These are phyloP conservation scores for Capitulum mitella DNA, from an alignment of 2,888 invertebrate genomes.

Conservation along the genomic window DNA sequence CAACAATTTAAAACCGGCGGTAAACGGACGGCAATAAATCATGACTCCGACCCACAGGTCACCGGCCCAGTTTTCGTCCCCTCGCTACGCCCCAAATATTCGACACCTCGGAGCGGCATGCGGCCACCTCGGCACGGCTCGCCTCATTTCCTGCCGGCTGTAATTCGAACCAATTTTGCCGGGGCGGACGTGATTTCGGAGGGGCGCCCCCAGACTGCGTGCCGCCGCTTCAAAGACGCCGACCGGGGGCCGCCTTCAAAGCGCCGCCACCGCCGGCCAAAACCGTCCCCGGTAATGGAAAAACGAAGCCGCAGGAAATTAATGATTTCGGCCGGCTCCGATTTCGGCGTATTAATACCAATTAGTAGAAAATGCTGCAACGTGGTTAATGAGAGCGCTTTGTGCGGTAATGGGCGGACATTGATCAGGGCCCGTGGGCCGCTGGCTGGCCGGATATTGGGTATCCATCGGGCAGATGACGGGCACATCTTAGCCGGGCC, in stretches of 20 bases:
- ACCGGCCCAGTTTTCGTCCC: too few relatives aligned
- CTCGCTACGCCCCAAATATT: neutral
- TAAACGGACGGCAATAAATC: too few relatives aligned
- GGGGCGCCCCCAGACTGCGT: conserved; percentile 10
- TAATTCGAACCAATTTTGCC: neutral
- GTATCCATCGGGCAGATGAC: neutral
- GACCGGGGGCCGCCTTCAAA: conserved; percentile 7
- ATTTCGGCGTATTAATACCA: neutral
- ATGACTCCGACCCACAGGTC: too few relatives aligned
- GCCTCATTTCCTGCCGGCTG: neutral
- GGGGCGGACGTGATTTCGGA: too few relatives aligned
- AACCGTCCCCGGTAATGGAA: neutral
- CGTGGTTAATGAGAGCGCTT: neutral
- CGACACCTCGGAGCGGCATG: neutral
- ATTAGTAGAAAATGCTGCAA: neutral
- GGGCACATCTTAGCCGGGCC: too few relatives aligned
- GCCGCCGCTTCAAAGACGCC: conserved; percentile 18
- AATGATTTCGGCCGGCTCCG: neutral
- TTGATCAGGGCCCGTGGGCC: neutral
- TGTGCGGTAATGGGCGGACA: neutral
- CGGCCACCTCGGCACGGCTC: neutral
- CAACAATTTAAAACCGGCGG: too few relatives aligned
- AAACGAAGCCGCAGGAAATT: conserved; percentile 9
- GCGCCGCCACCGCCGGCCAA: neutral
- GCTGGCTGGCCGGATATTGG: neutral